Evolutionary conservation across 2,113 vertebrate genomes (phyloP).

Genomic region (Probosciger aterrimus): DNA sequence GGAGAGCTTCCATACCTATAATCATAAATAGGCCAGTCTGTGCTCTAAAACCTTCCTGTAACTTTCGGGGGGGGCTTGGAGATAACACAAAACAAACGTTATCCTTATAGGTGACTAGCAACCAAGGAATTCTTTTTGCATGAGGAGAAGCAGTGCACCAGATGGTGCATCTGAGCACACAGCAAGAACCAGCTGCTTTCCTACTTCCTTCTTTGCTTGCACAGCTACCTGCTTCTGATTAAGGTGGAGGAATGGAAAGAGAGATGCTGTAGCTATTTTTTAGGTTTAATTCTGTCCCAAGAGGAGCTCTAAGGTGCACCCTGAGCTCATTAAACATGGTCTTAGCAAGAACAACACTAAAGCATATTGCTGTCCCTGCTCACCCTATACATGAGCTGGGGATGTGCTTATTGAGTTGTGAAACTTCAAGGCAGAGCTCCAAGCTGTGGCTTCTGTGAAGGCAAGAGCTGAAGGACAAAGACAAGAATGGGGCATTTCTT

Average conservation of each 20-base stretch:
- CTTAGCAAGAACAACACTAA: neutral
- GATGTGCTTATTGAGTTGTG: fast-evolving
- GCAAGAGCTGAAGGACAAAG: neutral
- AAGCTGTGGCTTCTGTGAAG: neutral
- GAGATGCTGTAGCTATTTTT: neutral
- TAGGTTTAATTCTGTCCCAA: neutral
- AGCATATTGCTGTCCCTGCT: fast-evolving
- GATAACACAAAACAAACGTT: neutral
- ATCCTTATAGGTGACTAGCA: neutral
- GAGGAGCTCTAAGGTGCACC: neutral
- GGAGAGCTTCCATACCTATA: neutral
- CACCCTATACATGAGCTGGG: fast-evolving
- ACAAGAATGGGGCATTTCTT: neutral
- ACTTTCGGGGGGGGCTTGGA: neutral
- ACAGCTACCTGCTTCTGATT: neutral
- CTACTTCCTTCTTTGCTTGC: neutral
- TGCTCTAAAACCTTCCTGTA: neutral
- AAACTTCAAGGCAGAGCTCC: fast-evolving
- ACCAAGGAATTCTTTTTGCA: neutral
- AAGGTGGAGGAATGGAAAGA: neutral
- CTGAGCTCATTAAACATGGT: fast-evolving
- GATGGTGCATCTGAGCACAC: conserved; percentile 5
- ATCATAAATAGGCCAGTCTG: neutral
- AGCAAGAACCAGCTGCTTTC: neutral
- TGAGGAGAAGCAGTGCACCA: neutral